Evolutionary conservation across 2,797 vertebrate genomes (phyloP).

Genomic region (Megalops cyprinoides): DNA sequence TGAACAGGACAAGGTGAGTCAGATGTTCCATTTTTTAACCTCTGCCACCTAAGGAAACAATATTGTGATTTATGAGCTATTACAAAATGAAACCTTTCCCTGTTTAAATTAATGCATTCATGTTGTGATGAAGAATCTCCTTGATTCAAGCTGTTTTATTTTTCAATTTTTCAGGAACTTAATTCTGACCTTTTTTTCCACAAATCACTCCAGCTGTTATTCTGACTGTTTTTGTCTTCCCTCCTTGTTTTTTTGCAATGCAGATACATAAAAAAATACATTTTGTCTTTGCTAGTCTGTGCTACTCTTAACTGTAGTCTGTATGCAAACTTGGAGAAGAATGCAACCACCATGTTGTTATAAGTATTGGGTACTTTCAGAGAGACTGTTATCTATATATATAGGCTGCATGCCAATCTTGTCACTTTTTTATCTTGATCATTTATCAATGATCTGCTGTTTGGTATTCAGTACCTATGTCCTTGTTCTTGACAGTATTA

Average conservation of each 20-base stretch:
- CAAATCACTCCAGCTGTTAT: neutral
- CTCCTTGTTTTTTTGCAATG: no score
- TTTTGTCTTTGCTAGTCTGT: no score
- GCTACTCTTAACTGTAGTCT: no score
- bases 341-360: no score
- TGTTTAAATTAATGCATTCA: neutral
- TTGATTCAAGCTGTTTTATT: neutral
- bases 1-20: neutral
- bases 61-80: conserved; percentile 1
- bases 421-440: no score
- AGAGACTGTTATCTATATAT: no score
- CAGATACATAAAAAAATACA: neutral
- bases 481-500: no score
- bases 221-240: neutral
- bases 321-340: no score
- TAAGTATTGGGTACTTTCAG: no score
- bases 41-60: neutral
- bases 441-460: no score
- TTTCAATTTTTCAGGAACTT: neutral
- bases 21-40: neutral
- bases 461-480: no score
- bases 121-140: neutral
- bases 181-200: neutral
- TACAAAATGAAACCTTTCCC: neutral
- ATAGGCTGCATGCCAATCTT: no score